Base-by-base conservation (phyloP, 1,140 invertebrate genomes). In the Zaprionus africanus region DNA sequence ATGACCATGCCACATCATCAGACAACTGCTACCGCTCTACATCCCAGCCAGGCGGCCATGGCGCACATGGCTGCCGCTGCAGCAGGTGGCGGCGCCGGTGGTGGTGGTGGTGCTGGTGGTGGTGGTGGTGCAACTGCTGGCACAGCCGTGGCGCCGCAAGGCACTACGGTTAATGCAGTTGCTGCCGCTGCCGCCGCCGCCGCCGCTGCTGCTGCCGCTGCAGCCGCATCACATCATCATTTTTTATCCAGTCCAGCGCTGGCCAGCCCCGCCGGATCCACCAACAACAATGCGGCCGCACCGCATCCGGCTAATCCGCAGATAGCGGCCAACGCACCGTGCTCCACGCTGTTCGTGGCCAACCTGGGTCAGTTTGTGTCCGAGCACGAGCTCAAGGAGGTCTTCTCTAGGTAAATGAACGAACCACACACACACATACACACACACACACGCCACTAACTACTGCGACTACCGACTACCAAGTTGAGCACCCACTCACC, bases 281-380 rank as follows among this genome's bases (percentile, higher is more conserved):
- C 96, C 54, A 92, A 91, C 78, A 92, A 92, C 78, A 92, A 92
- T 63, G 96, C 79, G 63, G 73, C 75, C 41, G 41, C 41, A 46
- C 41, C 41, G 41, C 85, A 96, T 92, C 95, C 95, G 61, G 76
- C 78, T 28, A 93, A 92, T 79, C 90, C 92, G 7, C 92, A 92
- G 63, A 84, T 93, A 38, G 92, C 92, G 22, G 92, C 92, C 91
- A 95, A 96, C 92, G 95, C 97, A 78, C 98, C 98, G 56, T 99
- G 98, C 94, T 99, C 98, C 63, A 99, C 98, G 67, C 96, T 99
- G 53, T 99, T 99, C 94, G 98, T 99, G 82, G 98, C 98, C 84
- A 99, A 99, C 94, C 95, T 99, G 79, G 98, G 98, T 53, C 97
- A 97, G 93, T 98, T 98, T 92, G 97, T 98, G 81, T 98, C 97